These are phyloP conservation scores for Bombus huntii DNA, from an alignment of 1,140 invertebrate genomes.

Conservation along the genomic window DNA sequence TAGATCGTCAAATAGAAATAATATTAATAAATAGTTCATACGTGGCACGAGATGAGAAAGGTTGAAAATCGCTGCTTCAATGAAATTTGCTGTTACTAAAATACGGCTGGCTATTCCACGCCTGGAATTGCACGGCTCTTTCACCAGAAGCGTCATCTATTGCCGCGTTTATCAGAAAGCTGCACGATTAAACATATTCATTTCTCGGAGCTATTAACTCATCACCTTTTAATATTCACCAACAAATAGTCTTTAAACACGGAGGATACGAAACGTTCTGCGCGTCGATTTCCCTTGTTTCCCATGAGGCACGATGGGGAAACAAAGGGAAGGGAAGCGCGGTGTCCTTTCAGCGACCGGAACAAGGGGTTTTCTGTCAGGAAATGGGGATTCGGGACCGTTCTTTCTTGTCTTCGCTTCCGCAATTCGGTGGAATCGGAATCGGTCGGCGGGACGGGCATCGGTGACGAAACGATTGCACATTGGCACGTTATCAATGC, in stretches of 20 bases:
- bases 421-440: conserved; percentile 15
- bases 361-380: conserved; percentile 26
- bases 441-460: not conserved
- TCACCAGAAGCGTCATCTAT: too few relatives aligned
- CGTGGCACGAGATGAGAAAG: too few relatives aligned
- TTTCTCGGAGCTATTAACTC: not conserved
- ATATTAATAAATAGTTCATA: too few relatives aligned
- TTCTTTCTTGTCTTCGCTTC: conserved; percentile 32
- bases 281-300: not conserved
- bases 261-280: not conserved
- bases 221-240: not conserved
- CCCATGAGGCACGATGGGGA: not conserved
- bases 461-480: conserved; percentile 32
- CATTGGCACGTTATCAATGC: conserved; percentile 47
- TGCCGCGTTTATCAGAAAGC: not conserved
- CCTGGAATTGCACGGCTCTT: not conserved
- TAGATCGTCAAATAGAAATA: too few relatives aligned
- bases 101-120: too few relatives aligned
- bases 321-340: not conserved
- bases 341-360: conserved; percentile 15
- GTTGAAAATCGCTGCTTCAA: too few relatives aligned
- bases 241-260: not conserved
- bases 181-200: too few relatives aligned
- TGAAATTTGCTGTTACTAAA: too few relatives aligned
- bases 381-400: conserved; percentile 34